Conservation (phyloP, 2,888 invertebrate genomes). For the Lasioglossum morio region DNA sequence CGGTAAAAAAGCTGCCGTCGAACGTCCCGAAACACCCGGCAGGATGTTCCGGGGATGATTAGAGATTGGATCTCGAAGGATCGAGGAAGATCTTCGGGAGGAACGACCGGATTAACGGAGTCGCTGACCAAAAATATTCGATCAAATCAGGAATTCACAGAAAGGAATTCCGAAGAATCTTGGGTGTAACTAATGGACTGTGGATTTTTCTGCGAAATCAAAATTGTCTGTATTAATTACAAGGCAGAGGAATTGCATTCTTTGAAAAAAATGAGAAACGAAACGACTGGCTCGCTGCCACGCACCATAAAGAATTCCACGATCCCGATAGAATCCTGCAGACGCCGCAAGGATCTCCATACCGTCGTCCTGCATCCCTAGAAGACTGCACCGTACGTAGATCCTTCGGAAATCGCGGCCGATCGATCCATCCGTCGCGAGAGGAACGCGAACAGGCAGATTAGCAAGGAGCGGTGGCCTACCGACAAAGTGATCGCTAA, state of each 20-base stretch:
- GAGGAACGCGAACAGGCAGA: not conserved
- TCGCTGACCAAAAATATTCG: not conserved
- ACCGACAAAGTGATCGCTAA: conserved; percentile 24
- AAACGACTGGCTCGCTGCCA: not conserved
- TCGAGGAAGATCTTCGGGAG: not conserved
- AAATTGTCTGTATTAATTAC: too few species aligned
- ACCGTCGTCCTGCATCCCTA: not conserved
- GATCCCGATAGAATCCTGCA: not conserved
- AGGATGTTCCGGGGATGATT: conserved; percentile 52
- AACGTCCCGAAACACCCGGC: conserved; percentile 46
- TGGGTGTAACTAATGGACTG: not conserved
- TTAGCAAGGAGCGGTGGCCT: not conserved
- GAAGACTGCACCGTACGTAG: not conserved
- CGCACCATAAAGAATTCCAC: not conserved
- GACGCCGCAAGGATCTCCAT: not conserved
- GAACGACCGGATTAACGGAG: not conserved
- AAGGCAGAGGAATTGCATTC: too few species aligned
- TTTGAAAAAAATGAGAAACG: not conserved
- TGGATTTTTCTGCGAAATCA: not conserved
- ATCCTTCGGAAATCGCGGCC: not conserved
- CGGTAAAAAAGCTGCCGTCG: conserved; percentile 11
- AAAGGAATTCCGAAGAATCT: too few species aligned
- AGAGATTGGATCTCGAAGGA: conserved; percentile 34
- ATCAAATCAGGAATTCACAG: not conserved
- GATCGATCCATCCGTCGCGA: not conserved